Evolutionary conservation across 2,888 invertebrate genomes (phyloP).

Genomic region (Sinopyrophorus schimmeli): DNA sequence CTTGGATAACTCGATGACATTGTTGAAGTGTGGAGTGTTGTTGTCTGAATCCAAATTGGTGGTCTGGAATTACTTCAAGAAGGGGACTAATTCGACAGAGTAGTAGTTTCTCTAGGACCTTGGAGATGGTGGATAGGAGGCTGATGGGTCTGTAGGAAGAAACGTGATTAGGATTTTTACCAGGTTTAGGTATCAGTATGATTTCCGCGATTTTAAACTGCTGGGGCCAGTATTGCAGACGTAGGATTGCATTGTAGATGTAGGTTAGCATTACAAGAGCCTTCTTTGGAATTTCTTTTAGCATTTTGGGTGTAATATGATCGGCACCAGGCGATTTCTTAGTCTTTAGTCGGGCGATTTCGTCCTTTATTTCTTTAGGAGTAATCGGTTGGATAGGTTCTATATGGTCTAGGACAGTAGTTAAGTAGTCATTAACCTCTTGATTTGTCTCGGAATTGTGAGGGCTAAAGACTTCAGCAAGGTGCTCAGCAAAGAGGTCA

Average conservation of each 20-base stretch:
- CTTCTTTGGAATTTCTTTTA: slow-evolving; percentile 2
- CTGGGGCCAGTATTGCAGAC: not conserved
- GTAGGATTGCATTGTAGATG: not conserved
- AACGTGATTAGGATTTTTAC: not conserved
- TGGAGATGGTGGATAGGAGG: not conserved
- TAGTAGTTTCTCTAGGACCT: not conserved
- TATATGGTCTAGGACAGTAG: not conserved
- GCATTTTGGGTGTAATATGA: slow-evolving; percentile 7
- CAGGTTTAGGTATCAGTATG: not conserved
- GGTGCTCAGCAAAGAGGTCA: not conserved
- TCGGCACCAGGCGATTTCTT: not conserved
- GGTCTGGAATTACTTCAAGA: not conserved
- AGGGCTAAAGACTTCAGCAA: slow-evolving; percentile 1
- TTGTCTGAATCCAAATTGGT: slow-evolving; percentile 1
- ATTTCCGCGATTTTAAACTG: not conserved
- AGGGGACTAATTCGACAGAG: not conserved
- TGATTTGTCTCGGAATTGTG: not conserved
- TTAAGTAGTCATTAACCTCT: not conserved
- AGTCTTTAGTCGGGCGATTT: not conserved
- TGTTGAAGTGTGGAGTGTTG: too few relatives aligned
- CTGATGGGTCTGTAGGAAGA: slow-evolving; percentile 5
- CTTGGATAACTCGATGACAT: not conserved
- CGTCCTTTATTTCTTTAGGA: slow-evolving; percentile 1
- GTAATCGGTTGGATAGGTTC: slow-evolving; percentile 2
- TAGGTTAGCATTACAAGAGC: slow-evolving; percentile 2